Conservation (phyloP, 2,113 vertebrate species). For the Edolisoma coerulescens region DNA sequence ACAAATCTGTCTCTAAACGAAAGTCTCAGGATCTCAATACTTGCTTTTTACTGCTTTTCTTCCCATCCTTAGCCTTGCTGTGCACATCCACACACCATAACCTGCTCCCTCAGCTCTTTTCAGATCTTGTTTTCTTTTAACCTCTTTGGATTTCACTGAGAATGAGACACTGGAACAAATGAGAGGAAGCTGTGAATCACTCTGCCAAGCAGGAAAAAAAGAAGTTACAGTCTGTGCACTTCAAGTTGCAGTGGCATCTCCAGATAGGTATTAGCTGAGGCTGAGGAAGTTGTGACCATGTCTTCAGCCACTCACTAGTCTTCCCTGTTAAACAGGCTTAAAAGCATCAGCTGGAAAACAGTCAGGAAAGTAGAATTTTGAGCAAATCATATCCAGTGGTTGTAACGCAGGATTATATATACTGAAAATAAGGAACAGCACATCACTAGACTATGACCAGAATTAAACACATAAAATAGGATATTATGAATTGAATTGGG, state of each 20-base stretch:
- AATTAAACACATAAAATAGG: neutral
- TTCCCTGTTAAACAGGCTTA: neutral
- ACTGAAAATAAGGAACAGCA: neutral
- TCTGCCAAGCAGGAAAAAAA: neutral
- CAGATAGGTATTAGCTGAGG: neutral
- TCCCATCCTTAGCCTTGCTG: neutral
- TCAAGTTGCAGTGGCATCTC: neutral
- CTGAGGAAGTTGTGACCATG: neutral
- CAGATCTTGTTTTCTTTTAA: neutral
- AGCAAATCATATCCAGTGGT: neutral
- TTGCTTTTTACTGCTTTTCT: neutral
- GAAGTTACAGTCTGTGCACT: neutral
- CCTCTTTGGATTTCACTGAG: neutral
- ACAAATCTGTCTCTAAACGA: rapidly evolving
- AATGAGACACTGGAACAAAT: neutral
- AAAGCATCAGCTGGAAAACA: neutral
- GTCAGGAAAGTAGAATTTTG: neutral
- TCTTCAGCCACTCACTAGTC: neutral
- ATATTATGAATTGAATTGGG: neutral
- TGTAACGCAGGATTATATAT: rapidly evolving
- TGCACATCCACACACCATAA: neutral
- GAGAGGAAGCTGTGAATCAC: neutral
- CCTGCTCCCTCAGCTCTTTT: neutral
- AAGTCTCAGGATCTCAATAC: neutral
- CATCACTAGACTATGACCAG: neutral